Conservation (phyloP, 2,113 vertebrate genomes). For the Ctenodactylus gundi region DNA sequence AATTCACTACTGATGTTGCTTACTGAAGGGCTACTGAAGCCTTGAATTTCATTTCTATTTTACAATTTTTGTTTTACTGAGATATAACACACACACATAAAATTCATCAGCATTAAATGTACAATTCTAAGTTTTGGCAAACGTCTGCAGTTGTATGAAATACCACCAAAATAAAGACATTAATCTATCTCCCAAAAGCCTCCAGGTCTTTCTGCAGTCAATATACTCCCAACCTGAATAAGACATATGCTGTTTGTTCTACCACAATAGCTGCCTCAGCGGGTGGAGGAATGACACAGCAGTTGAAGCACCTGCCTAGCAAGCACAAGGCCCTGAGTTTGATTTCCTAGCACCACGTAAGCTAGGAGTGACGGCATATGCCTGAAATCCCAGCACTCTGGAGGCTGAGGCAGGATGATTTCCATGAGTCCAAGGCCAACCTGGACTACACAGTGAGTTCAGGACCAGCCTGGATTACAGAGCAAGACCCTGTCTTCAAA, state of each 20-base stretch:
- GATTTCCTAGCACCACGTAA: too few species aligned
- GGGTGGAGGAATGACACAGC: too few species aligned
- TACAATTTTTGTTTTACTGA: background rate
- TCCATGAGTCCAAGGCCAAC: too few species aligned
- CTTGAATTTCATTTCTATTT: background rate
- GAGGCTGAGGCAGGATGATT: too few species aligned
- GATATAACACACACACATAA: background rate
- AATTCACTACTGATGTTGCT: background rate
- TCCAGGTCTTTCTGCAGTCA: background rate
- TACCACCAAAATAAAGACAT: background rate
- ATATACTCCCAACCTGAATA: background rate
- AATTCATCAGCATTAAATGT: background rate
- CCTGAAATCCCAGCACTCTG: too few species aligned
- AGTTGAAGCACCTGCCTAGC: too few species aligned
- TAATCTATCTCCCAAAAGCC: background rate
- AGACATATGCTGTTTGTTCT: background rate
- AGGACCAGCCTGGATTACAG: too few species aligned
- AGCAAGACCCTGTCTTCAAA: too few species aligned
- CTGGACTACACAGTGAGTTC: too few species aligned
- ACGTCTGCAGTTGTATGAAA: background rate
- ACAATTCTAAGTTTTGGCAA: background rate
- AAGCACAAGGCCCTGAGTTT: too few species aligned
- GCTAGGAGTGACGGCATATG: too few species aligned
- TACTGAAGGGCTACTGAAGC: background rate
- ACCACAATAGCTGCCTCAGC: background rate